phyloP scores from a whole-genome alignment of 2,113 vertebrate genomes.

The Rallus limicola region DNA sequence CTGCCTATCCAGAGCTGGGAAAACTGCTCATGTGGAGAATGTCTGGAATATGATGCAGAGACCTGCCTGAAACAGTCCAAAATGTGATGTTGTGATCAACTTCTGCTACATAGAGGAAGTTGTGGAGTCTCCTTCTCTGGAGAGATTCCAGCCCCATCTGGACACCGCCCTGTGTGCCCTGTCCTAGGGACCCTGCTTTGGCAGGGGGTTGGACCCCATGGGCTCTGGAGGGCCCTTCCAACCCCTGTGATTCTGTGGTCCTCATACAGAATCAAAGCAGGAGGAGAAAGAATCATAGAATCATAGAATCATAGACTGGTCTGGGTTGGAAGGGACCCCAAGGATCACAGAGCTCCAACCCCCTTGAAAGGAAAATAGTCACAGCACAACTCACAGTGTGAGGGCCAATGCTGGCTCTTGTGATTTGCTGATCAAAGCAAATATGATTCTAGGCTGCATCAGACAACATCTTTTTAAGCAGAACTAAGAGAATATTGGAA shows the following conservation, averaged over 20 bases:
- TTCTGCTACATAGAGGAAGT: neutral
- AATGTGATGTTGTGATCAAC: neutral
- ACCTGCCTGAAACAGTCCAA: neutral
- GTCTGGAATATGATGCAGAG: neutral
- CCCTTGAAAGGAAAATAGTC: neutral
- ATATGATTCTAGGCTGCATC: neutral
- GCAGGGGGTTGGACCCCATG: no score
- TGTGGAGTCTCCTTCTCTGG: no score
- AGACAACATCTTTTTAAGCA: neutral
- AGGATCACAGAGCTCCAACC: no score
- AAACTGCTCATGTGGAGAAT: neutral
- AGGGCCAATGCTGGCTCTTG: neutral
- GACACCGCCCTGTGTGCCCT: no score
- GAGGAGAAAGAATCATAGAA: neutral
- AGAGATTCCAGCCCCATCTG: no score
- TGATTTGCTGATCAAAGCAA: neutral
- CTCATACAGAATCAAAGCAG: neutral
- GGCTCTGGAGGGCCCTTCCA: no score
- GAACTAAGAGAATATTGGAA: neutral
- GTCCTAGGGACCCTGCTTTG: no score
- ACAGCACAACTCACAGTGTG: neutral
- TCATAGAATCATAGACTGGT: no score
- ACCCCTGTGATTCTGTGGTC: no score
- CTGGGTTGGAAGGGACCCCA: no score
- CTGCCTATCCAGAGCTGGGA: neutral